Base-by-base conservation (phyloP, 2,113 vertebrate species). In the Felis chaus region DNA sequence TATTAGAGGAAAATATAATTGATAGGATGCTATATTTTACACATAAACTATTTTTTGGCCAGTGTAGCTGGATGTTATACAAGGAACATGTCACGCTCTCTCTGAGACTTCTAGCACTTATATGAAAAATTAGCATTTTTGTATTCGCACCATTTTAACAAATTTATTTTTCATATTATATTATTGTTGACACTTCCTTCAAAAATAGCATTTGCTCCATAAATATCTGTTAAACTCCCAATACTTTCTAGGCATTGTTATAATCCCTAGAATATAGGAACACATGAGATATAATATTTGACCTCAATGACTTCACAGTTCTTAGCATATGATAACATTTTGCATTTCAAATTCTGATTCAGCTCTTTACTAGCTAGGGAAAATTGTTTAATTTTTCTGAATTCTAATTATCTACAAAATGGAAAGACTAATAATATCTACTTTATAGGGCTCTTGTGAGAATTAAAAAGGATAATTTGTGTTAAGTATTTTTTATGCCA, bases 361-460 rank as follows among this genome's bases (percentile, higher is more conserved):
- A 78, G 33, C 14, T 11, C 48, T 7, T 66, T 93, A 79, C 0
- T 86, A 80, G 9, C 18, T 25, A 3, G 27, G 10, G 29, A 55
- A 93, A 78, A n/a, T 50, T 73, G 84, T 91, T 95, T 81, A 81
- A 25, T 90, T 87, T 69, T 95, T 78, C 27, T 45, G 31, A 73
- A n/a, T 11, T 18, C 39, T 53, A 25, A 0, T 91, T 95, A 88
- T 11, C 48, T 68, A n/a, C 55, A 4, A 89, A 89, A 68, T 73
- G 14, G 31, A 84, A 23, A 93, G 65, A 69, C 13, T 48, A 81
- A 48, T 76, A 33, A 69, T 91, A 66, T 41, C 4, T 78, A 61
- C 13, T 71, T 39, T 83, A 65, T 31, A 21, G 12, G 1, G 71
- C 10, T 88, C 2, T 39, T 7, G 15, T 50, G 31, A 65, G 12